phyloP scores from a whole-genome alignment of 1,140 invertebrate genomes.

The Ganaspis sp. region DNA sequence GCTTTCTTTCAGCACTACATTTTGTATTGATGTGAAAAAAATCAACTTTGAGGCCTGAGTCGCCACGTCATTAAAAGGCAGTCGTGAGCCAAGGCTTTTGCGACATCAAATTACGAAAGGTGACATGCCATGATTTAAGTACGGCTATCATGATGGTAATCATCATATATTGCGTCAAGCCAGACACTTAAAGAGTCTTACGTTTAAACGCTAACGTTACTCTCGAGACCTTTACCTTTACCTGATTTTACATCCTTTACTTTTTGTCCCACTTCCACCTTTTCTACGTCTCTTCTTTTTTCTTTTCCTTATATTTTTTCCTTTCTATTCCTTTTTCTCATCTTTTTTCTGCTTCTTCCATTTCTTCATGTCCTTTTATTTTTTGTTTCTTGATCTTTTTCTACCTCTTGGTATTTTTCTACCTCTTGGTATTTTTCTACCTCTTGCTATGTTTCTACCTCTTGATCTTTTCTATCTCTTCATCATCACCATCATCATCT shows the following conservation, averaged over 20 bases:
- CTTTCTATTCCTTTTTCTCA: no score
- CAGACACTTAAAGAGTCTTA: conserved; percentile 14
- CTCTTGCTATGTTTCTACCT: no score
- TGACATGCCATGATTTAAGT: conserved; percentile 30
- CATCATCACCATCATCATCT: no score
- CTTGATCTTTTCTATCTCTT: no score
- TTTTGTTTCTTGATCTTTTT: no score
- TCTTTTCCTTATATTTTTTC: no score
- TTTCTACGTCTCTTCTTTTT: no score
- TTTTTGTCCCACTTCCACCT: no score
- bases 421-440: no score
- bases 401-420: no score
- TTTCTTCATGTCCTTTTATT: no score
- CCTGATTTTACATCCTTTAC: background rate
- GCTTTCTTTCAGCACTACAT: background rate
- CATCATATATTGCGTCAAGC: conserved; percentile 29
- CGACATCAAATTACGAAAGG: conserved; percentile 30
- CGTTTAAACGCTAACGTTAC: background rate
- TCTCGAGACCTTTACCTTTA: background rate
- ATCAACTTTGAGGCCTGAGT: background rate
- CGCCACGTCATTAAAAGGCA: conserved; percentile 18
- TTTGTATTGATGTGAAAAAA: background rate
- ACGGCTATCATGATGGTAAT: conserved; percentile 30
- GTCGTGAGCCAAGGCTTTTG: conserved; percentile 14
- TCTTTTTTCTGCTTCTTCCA: no score